Evolutionary conservation across 2,797 vertebrate species (phyloP).

Genomic region (Sitta carolinensis): DNA sequence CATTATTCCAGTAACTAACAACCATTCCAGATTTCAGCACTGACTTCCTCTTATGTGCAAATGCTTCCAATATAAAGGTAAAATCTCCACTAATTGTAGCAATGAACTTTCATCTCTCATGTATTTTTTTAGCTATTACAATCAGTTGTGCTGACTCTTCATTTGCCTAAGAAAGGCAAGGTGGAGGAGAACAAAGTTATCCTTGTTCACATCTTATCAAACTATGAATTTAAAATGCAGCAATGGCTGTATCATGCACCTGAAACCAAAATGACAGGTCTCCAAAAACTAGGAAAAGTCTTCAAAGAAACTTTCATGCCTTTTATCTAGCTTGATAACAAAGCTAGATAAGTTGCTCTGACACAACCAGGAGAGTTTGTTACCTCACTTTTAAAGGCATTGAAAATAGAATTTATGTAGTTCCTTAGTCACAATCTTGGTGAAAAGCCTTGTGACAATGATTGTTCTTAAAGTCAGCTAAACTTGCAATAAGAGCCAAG

Average conservation of each 20-base stretch:
- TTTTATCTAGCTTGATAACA: neutral
- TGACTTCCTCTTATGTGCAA: neutral
- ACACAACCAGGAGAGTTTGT: neutral
- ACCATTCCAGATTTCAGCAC: neutral
- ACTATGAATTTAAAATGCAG: neutral
- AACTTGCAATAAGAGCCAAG: neutral
- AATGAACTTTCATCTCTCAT: neutral
- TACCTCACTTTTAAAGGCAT: neutral
- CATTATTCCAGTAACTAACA: neutral
- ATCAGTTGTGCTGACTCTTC: neutral
- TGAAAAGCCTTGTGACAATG: neutral
- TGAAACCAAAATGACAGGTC: neutral
- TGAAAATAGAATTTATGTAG: neutral
- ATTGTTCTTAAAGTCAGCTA: neutral
- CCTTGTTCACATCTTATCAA: neutral
- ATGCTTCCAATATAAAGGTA: neutral
- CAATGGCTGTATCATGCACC: neutral
- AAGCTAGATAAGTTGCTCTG: neutral
- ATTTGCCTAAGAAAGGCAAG: neutral
- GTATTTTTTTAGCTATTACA: neutral
- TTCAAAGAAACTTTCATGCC: neutral
- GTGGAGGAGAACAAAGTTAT: neutral
- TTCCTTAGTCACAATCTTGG: neutral
- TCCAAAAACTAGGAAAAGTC: neutral
- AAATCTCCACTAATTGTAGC: neutral